Percentiles rank a stretch among this genome's conserved stretches.
Conservation (phyloP, 2,888 invertebrate species). For the Perithous albicinctus region DNA sequence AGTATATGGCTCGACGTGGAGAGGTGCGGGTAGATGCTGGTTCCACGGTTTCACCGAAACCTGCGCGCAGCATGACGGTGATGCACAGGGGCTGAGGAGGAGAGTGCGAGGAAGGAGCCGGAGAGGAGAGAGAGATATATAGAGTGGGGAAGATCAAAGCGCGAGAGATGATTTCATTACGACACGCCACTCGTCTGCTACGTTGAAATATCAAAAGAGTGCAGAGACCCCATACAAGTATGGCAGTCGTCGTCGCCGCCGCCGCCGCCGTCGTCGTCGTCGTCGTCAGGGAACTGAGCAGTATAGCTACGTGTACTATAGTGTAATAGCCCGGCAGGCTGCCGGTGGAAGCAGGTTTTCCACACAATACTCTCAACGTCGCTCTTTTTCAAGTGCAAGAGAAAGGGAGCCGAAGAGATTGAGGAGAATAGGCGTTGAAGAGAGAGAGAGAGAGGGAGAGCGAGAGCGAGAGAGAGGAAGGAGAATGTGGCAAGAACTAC, state of each 20-base stretch:
- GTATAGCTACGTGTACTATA: conserved; percentile 32
- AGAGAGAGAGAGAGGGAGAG: conserved; percentile 51
- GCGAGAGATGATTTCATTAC: conserved; percentile 84
- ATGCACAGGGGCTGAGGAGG: conserved; percentile 32
- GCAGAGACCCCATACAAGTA: conserved; percentile 74
- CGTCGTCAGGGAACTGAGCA: conserved; percentile 23
- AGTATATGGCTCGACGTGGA: neutral
- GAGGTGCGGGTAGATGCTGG: conserved; percentile 43
- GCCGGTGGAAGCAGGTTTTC: conserved; percentile 70
- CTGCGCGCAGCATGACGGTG: conserved; percentile 12
- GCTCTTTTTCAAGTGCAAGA: conserved; percentile 49
- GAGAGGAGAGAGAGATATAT: conserved; percentile 11
- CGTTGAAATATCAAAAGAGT: conserved; percentile 84
- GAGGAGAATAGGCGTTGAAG: conserved; percentile 57
- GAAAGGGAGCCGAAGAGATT: conserved; percentile 46
- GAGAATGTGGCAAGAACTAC: conserved; percentile 65
- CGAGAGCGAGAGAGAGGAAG: too few species aligned
- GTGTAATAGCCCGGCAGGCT: conserved; percentile 29
- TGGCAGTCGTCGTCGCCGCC: too few species aligned
- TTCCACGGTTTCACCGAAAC: conserved; percentile 35
- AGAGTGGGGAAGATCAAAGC: conserved; percentile 83
- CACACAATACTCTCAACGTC: conserved; percentile 75
- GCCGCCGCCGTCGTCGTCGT: conserved; percentile 28
- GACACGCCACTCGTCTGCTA: conserved; percentile 82
- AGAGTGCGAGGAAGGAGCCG: conserved; percentile 14